Percentiles rank a stretch among this genome's conserved stretches.
Conservation (phyloP, 2,888 invertebrate species). For the Xylocampa areola region DNA sequence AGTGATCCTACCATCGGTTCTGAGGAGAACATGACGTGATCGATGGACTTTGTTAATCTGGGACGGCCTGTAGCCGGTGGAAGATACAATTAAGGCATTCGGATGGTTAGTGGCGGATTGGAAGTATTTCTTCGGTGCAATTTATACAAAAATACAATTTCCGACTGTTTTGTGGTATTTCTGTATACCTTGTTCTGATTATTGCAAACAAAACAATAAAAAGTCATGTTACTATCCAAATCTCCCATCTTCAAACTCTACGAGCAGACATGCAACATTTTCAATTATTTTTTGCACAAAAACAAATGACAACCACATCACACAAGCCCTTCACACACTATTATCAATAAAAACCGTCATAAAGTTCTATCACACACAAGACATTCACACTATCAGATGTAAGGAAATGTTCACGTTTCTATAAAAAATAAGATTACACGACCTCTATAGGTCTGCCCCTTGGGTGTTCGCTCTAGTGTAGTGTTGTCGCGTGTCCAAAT, state of each 20-base stretch:
- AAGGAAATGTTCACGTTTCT: conserved; percentile 59
- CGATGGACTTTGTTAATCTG: too few species aligned
- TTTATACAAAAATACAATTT: too few species aligned
- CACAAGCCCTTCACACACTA: conserved; percentile 37
- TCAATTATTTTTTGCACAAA: conserved; percentile 1
- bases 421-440: conserved; percentile 63
- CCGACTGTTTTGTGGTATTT: too few species aligned
- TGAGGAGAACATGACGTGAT: too few species aligned
- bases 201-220: too few species aligned
- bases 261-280: not conserved
- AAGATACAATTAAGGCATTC: too few species aligned
- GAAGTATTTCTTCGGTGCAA: too few species aligned
- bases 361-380: conserved; percentile 41
- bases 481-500: conserved; percentile 47
- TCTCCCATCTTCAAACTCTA: not conserved
- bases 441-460: conserved; percentile 55
- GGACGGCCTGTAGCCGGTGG: too few species aligned
- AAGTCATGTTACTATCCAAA: conserved; percentile 10
- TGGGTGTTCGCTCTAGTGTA: conserved; percentile 49
- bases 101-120: too few species aligned
- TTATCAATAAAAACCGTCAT: conserved; percentile 54
- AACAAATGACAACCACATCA: conserved; percentile 34
- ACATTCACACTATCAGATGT: conserved; percentile 58
- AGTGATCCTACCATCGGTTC: too few species aligned
- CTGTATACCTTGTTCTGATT: too few species aligned